Evolutionary conservation across 2,113 vertebrate genomes (phyloP).

Genomic region (Coturnix japonica): DNA sequence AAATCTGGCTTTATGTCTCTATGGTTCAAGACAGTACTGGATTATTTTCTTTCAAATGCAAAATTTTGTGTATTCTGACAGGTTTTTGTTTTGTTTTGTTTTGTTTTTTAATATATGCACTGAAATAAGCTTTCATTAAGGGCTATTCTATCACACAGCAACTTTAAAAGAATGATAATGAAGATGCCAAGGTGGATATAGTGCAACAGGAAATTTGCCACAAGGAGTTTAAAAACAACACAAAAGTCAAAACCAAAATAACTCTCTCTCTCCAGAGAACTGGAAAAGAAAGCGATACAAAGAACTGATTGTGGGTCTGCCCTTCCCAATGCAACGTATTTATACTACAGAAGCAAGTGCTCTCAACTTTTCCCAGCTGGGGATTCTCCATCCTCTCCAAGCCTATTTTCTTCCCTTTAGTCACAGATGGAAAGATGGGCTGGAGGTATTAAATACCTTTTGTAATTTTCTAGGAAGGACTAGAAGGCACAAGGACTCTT

Average conservation of each 20-base stretch:
- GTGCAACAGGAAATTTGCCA: constrained; percentile 12
- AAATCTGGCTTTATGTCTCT: not conserved
- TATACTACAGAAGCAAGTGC: not conserved
- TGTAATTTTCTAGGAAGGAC: not conserved
- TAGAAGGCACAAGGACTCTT: not conserved
- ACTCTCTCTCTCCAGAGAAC: not conserved
- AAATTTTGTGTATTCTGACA: not conserved
- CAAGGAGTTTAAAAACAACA: not conserved
- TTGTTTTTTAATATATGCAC: not conserved
- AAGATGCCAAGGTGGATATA: not conserved
- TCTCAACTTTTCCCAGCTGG: constrained; percentile 29
- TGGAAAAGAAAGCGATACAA: constrained; percentile 9
- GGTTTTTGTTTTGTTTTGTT: not conserved
- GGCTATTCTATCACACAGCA: not conserved
- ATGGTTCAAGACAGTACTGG: not conserved
- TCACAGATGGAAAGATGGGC: not conserved
- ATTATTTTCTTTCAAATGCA: not conserved
- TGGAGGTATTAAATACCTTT: not conserved
- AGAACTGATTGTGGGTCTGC: not conserved
- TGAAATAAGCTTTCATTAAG: not conserved
- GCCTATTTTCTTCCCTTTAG: not conserved
- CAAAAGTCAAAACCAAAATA: not conserved
- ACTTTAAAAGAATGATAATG: not conserved
- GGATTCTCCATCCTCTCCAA: constrained; percentile 1
- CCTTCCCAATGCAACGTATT: not conserved